A percentile compares a stretch with the other conserved stretches of the same genome.
phyloP scores from a whole-genome alignment of 1,140 invertebrate genomes.

The Acyrthosiphon pisum region DNA sequence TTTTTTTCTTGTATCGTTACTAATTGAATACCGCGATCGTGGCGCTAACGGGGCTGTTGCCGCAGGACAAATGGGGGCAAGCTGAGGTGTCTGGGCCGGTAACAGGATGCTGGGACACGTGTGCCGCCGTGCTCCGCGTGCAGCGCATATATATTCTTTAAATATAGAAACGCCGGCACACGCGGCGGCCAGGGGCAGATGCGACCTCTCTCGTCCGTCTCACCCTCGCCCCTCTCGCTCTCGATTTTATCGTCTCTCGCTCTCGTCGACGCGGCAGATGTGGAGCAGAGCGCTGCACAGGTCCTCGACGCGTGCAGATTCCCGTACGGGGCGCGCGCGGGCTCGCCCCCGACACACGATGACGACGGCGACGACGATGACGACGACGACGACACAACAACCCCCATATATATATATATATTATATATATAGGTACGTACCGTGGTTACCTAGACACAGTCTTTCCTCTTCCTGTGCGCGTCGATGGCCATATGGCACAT shows the following conservation, averaged over 20 bases:
- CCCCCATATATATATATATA: not conserved
- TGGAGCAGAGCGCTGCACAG: slow-evolving; percentile 43
- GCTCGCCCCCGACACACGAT: slow-evolving; percentile 8
- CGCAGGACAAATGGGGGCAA: slow-evolving; percentile 45
- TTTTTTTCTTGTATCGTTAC: not conserved
- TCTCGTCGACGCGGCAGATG: slow-evolving; percentile 26
- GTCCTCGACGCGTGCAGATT: slow-evolving; percentile 56
- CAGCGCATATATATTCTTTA: slow-evolving; percentile 50
- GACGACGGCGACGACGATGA: not conserved
- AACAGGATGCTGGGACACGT: slow-evolving; percentile 56
- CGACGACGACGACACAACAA: slow-evolving; percentile 32
- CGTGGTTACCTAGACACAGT: slow-evolving; percentile 33
- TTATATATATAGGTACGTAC: not conserved
- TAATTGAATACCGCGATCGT: slow-evolving; percentile 40
- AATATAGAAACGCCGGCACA: slow-evolving; percentile 48
- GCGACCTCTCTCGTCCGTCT: slow-evolving; percentile 20
- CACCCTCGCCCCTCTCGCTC: not conserved
- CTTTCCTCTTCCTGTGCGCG: slow-evolving; percentile 40
- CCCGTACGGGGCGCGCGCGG: slow-evolving; percentile 6
- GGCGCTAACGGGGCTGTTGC: slow-evolving; percentile 29
- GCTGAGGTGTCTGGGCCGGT: slow-evolving; percentile 50
- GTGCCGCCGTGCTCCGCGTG: not conserved
- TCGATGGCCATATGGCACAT: slow-evolving; percentile 20
- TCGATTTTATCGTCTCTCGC: not conserved
- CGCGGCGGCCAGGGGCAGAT: slow-evolving; percentile 47